Percentiles rank a stretch among this genome's conserved stretches.
phyloP scores from a whole-genome alignment of 2,113 vertebrate species.

The Pachycephala philippinensis region DNA sequence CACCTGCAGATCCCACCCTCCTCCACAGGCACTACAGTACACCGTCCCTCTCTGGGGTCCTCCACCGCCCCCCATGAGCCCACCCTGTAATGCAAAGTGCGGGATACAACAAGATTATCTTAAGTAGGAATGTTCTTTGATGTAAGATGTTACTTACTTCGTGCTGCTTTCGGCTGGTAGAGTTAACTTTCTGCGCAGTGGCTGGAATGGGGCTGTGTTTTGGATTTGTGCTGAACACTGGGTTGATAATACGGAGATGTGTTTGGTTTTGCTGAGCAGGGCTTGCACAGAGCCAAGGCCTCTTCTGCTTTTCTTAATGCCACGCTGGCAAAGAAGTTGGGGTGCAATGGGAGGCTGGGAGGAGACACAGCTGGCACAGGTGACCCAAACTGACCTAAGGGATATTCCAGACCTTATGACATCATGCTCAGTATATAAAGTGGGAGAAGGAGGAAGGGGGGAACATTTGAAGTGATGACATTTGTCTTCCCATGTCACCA shows the following conservation, averaged over 20 bases:
- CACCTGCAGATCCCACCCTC: not conserved
- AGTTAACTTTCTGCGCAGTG: not conserved
- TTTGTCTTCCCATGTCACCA: not conserved
- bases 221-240: not conserved
- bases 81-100: rapidly evolving
- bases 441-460: rapidly evolving
- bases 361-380: not conserved
- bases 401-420: not conserved
- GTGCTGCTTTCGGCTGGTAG: not conserved
- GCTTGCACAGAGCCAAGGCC: not conserved
- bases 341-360: rapidly evolving
- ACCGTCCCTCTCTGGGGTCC: not conserved
- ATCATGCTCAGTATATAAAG: not conserved
- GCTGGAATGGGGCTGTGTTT: not conserved
- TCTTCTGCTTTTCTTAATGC: not conserved
- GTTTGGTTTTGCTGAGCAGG: not conserved
- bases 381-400: not conserved
- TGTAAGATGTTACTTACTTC: rapidly evolving
- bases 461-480: rapidly evolving
- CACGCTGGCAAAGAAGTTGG: not conserved
- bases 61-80: rapidly evolving
- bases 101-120: rapidly evolving
- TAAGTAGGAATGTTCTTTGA: rapidly evolving
- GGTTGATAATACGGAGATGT: rapidly evolving
- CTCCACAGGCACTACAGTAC: not conserved